Evolutionary conservation across 2,888 invertebrate genomes (phyloP).

Genomic region (Amphiduros pacificus): DNA sequence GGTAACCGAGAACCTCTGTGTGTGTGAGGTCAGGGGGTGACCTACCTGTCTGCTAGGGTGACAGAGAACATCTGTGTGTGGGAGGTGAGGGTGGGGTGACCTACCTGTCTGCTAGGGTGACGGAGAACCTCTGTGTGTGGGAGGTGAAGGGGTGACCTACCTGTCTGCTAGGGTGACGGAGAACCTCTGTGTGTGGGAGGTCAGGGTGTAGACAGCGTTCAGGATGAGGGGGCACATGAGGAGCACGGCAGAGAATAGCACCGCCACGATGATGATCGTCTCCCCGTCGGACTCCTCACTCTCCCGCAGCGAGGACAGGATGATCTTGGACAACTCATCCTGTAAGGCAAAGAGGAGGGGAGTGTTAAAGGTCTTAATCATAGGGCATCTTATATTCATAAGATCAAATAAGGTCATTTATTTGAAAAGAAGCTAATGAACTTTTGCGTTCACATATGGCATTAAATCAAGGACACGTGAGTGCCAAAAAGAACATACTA

Average conservation of each 20-base stretch:
- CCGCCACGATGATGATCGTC: constrained; percentile 41
- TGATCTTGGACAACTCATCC: constrained; percentile 35
- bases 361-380: too few relatives aligned
- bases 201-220: constrained; percentile 42
- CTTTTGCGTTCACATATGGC: too few relatives aligned
- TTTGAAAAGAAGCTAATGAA: too few relatives aligned
- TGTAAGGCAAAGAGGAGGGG: not conserved
- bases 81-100: constrained; percentile 40
- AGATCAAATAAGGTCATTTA: too few relatives aligned
- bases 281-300: constrained; percentile 13
- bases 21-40: constrained; percentile 42
- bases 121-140: constrained; percentile 46
- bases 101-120: constrained; percentile 45
- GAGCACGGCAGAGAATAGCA: constrained; percentile 41
- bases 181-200: constrained; percentile 46
- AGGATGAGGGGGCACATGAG: constrained; percentile 41
- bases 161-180: constrained; percentile 44
- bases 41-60: constrained; percentile 42
- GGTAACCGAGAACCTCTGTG: constrained; percentile 44
- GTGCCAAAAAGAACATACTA: too few relatives aligned
- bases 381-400: too few relatives aligned
- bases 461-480: too few relatives aligned
- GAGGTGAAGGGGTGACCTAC: constrained; percentile 44
- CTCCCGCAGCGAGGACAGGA: constrained; percentile 28
- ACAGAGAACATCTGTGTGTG: constrained; percentile 46